Conservation (phyloP, 2,888 invertebrate species). For the Baccha elongata region DNA sequence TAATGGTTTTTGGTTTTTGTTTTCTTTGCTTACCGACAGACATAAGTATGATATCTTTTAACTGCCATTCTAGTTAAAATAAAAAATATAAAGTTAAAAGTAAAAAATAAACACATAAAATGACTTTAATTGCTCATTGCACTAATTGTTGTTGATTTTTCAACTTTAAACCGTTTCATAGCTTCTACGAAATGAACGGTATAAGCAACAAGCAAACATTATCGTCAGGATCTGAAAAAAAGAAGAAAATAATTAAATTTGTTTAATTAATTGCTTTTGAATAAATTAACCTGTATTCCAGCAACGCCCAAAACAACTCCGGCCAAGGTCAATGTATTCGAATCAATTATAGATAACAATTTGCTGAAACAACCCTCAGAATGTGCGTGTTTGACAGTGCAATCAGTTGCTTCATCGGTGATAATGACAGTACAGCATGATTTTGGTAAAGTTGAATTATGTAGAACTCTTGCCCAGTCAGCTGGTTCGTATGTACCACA, state of each 20-base stretch:
- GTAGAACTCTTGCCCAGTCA: slow-evolving; percentile 86
- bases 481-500: slow-evolving; percentile 87
- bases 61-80: slow-evolving; percentile 18
- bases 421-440: slow-evolving; percentile 80
- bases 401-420: slow-evolving; percentile 84
- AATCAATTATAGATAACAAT: slow-evolving; percentile 86
- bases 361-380: slow-evolving; percentile 86
- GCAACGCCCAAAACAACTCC: slow-evolving; percentile 93
- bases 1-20: neutral
- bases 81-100: slow-evolving; percentile 45
- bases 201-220: slow-evolving; percentile 95
- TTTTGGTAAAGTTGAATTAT: slow-evolving; percentile 78
- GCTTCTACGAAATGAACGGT: slow-evolving; percentile 95
- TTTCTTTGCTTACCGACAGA: slow-evolving; percentile 23
- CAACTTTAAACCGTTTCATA: slow-evolving; percentile 90
- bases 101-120: slow-evolving; percentile 22
- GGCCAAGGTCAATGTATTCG: slow-evolving; percentile 89
- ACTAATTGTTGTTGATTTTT: slow-evolving; percentile 23
- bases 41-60: slow-evolving; percentile 3
- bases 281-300: slow-evolving; percentile 89
- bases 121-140: slow-evolving; percentile 50
- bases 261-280: neutral
- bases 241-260: slow-evolving; percentile 26
- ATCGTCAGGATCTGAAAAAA: slow-evolving; percentile 91
- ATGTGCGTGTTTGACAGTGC: slow-evolving; percentile 83